Conservation (phyloP, 2,888 invertebrate genomes). For the Esperia sulphurella region DNA sequence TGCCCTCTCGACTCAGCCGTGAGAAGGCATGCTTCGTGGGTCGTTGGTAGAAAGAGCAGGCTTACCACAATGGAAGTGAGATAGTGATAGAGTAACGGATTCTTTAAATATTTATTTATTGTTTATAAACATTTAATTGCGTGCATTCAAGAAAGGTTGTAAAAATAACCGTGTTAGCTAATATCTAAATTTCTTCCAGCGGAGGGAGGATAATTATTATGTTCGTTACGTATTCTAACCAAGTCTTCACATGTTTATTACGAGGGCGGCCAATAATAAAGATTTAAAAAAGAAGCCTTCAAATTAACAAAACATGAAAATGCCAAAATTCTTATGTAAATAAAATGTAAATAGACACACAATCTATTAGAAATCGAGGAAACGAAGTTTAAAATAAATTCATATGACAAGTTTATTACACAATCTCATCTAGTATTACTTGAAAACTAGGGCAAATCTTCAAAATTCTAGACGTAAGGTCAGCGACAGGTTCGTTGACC, state of each 20-base stretch:
- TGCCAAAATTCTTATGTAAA: not conserved
- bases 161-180: too few relatives aligned
- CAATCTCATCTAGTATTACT: conserved; percentile 10
- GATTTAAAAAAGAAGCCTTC: too few relatives aligned
- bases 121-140: too few relatives aligned
- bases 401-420: conserved; percentile 3
- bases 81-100: conserved; percentile 1
- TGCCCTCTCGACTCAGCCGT: conserved; percentile 9
- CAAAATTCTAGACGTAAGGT: conserved; percentile 67
- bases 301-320: too few relatives aligned
- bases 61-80: conserved; percentile 1
- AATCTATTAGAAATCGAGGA: not conserved
- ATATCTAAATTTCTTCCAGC: too few relatives aligned
- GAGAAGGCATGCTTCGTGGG: not conserved
- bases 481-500: conserved; percentile 63
- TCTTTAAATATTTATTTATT: too few relatives aligned
- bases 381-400: not conserved
- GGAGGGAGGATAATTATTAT: too few relatives aligned
- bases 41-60: not conserved
- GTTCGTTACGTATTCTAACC: too few relatives aligned
- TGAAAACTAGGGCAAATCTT: conserved; percentile 60
- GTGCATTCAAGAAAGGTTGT: too few relatives aligned
- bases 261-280: too few relatives aligned
- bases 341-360: not conserved
- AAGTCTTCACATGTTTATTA: too few relatives aligned